A percentile compares a stretch with the other conserved stretches of the same genome.
phyloP scores from a whole-genome alignment of 2,888 invertebrate species.

The Omphaloscelis lunosa region DNA sequence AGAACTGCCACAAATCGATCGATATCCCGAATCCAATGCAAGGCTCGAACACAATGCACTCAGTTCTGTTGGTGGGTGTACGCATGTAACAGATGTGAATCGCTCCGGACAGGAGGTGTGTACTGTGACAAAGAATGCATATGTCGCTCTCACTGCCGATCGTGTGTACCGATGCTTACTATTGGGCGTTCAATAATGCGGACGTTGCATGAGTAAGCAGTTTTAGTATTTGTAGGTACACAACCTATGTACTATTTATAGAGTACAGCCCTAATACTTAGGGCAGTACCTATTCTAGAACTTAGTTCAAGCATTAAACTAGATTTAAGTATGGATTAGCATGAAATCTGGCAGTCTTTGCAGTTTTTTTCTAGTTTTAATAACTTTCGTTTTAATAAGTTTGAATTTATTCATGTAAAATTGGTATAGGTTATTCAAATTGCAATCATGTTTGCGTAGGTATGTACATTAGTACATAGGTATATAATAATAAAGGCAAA shows the following conservation, averaged over 20 bases:
- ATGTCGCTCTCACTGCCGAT: slow-evolving; percentile 76
- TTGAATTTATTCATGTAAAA: not conserved
- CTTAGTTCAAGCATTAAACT: not conserved
- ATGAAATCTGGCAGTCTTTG: no score
- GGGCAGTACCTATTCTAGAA: not conserved
- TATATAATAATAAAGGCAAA: not conserved
- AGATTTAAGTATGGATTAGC: not conserved
- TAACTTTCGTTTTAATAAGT: not conserved
- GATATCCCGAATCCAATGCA: slow-evolving; percentile 63
- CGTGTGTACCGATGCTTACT: slow-evolving; percentile 70
- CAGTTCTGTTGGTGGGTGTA: slow-evolving; percentile 81
- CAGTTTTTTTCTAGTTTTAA: not conserved
- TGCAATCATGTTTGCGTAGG: slow-evolving; percentile 9
- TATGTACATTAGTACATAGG: not conserved
- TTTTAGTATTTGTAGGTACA: slow-evolving; percentile 50
- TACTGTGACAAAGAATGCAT: slow-evolving; percentile 82
- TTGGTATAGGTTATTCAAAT: slow-evolving; percentile 15
- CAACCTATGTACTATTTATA: slow-evolving; percentile 14
- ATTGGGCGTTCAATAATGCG: slow-evolving; percentile 83
- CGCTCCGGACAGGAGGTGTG: slow-evolving; percentile 79
- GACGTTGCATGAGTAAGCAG: slow-evolving; percentile 81
- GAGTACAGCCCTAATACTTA: not conserved
- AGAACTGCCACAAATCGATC: slow-evolving; percentile 28
- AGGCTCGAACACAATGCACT: slow-evolving; percentile 75
- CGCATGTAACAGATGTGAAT: slow-evolving; percentile 85